phyloP scores from a whole-genome alignment of 2,113 vertebrate species.

The Pelvicachromis taeniatus region DNA sequence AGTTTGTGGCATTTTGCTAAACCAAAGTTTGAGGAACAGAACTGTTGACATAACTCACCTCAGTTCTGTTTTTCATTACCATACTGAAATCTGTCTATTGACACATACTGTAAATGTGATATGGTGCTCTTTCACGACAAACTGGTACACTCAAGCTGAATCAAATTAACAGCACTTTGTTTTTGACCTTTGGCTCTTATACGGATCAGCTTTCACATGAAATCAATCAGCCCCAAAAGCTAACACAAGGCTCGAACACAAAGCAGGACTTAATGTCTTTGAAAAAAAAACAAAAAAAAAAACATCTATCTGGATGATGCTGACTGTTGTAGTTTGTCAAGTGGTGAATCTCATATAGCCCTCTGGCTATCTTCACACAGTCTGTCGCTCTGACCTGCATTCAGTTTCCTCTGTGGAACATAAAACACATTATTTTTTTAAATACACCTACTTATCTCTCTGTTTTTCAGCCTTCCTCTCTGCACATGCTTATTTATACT shows the following conservation, averaged over 20 bases:
- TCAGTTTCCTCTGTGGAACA: not conserved
- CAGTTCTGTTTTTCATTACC: not conserved
- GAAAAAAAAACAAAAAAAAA: not conserved
- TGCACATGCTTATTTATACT: not conserved
- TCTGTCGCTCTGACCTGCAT: slow-evolving; percentile 10
- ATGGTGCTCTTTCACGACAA: not conserved
- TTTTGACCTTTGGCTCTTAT: not conserved
- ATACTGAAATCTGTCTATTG: not conserved
- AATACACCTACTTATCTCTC: not conserved
- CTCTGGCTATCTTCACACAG: not conserved
- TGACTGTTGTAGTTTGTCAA: not conserved
- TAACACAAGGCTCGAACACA: not conserved
- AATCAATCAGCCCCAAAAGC: not conserved
- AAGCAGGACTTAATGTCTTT: not conserved
- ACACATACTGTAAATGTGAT: not conserved
- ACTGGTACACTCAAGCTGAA: not conserved
- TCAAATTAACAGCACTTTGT: not conserved
- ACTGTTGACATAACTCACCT: not conserved
- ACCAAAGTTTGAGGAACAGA: not conserved
- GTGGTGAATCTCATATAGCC: not conserved
- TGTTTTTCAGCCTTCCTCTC: not conserved
- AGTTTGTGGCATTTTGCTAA: not conserved
- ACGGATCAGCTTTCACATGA: not conserved
- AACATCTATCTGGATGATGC: not conserved
- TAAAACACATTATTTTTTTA: not conserved